A percentile compares a stretch with the other conserved stretches of the same genome.
Conservation (phyloP, 2,888 invertebrate species). For the Cartodere bifasciata region DNA sequence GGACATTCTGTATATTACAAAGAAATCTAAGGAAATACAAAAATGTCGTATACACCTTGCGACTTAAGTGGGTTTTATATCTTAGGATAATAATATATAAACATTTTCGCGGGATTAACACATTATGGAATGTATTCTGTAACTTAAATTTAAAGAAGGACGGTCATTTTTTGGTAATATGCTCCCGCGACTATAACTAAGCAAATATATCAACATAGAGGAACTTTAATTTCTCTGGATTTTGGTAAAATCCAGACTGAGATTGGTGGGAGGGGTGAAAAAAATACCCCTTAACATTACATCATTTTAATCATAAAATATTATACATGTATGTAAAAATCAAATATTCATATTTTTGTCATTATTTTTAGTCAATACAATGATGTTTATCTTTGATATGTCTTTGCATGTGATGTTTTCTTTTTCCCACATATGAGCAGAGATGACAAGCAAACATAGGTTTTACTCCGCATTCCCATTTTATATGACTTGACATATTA, state of each 20-base stretch:
- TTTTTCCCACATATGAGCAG: conserved; percentile 2
- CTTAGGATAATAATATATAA: too few relatives aligned
- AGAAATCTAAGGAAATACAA: too few relatives aligned
- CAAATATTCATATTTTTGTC: conserved; percentile 1
- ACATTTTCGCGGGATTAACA: too few relatives aligned
- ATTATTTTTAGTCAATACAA: neutral
- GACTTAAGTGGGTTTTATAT: too few relatives aligned
- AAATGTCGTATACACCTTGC: too few relatives aligned
- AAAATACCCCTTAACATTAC: neutral
- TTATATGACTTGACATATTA: too few relatives aligned
- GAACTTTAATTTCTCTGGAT: neutral
- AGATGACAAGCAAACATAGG: neutral
- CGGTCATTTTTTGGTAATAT: too few relatives aligned
- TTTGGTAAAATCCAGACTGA: neutral
- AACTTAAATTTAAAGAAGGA: too few relatives aligned
- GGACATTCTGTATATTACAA: too few relatives aligned
- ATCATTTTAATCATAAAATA: neutral
- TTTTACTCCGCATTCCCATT: conserved; percentile 3
- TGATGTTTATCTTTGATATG: neutral
- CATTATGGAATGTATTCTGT: too few relatives aligned
- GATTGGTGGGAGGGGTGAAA: neutral
- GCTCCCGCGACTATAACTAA: too few relatives aligned
- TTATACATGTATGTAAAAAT: neutral
- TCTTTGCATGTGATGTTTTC: conserved; percentile 3
- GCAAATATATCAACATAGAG: too few relatives aligned